phyloP scores from a whole-genome alignment of 1,140 invertebrate genomes.

The Tetranychus urticae region DNA sequence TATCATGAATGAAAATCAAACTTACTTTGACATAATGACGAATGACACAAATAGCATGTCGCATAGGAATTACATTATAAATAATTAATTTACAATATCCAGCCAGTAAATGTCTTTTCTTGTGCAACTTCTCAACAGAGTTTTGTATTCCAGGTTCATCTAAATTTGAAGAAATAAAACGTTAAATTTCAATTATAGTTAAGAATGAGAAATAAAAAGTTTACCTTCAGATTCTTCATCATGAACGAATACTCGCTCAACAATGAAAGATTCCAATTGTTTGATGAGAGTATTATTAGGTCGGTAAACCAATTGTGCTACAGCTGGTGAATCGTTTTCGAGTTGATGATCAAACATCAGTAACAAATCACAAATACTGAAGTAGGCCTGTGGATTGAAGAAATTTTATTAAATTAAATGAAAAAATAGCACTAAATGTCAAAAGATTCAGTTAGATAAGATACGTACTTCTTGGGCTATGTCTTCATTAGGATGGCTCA shows the following conservation, averaged over 20 bases:
- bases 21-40: constrained; percentile 83
- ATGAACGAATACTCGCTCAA: constrained; percentile 64
- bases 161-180: constrained; percentile 6
- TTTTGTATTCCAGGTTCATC: constrained; percentile 45
- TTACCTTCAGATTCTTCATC: constrained; percentile 23
- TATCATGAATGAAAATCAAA: background rate
- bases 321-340: constrained; percentile 23
- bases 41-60: constrained; percentile 70
- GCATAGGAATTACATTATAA: constrained; percentile 83
- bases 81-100: constrained; percentile 93
- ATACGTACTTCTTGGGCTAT: constrained; percentile 27
- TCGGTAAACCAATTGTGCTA: constrained; percentile 48
- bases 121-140: constrained; percentile 77
- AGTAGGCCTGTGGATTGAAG: constrained; percentile 43
- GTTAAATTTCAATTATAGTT: background rate
- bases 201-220: background rate
- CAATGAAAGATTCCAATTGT: constrained; percentile 69
- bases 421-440: background rate
- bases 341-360: constrained; percentile 83
- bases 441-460: background rate
- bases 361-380: constrained; percentile 76
- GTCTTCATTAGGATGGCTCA: constrained; percentile 24
- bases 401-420: background rate
- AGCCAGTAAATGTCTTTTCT: constrained; percentile 78
- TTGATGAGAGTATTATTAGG: constrained; percentile 51